Base-by-base conservation (phyloP, 2,888 invertebrate genomes). In the Tridacna gigas region DNA sequence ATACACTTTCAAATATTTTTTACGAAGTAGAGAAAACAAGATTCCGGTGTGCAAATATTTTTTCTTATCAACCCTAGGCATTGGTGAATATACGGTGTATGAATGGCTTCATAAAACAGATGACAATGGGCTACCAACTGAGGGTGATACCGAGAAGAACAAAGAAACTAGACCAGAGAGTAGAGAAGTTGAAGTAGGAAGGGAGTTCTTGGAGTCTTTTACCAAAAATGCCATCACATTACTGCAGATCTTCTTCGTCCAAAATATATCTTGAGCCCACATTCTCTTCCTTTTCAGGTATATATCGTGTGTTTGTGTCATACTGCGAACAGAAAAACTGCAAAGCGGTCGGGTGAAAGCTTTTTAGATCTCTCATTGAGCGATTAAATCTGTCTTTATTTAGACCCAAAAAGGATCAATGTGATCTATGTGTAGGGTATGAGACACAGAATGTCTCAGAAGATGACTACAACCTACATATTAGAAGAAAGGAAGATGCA, bases 391-490 rank as follows among this genome's bases (percentile, higher is more conserved):
- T 83, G 25, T 45, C 61, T 15, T 37, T 82, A 13, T 82, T 74
- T 65, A 25, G 47, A 20, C 82, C 85, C 2, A 67, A 77, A 25
- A 82, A 85, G 47, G 86, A 83, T 67, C 81, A 84, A 65, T 83
- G 83, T 65, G 86, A 86, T 71, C 20, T 86, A 7, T 83, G 86
- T 66, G 66, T 51, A 73, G 73, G 74, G 0, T 77, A 45, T 47
- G 74, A 86, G 56, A 69, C 74, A 18, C 67, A 74, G 11, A 88
- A 84, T 82, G 61, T 88, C 0, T 18, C 74, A 37, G 60, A 48
- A 13, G 90, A 86, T n/a, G 25, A 37, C 2, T 86, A 81, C 37
- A 26, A 76, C 0, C n/a, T n/a, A 11, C 80, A 86, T 28, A 67
- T 75, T 20, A 20, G 51, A 66, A 66, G 56, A 25, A 86, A 86